These are phyloP conservation scores for Camarhynchus parvulus DNA, from an alignment of 2,113 vertebrate species.

Conservation along the genomic window DNA sequence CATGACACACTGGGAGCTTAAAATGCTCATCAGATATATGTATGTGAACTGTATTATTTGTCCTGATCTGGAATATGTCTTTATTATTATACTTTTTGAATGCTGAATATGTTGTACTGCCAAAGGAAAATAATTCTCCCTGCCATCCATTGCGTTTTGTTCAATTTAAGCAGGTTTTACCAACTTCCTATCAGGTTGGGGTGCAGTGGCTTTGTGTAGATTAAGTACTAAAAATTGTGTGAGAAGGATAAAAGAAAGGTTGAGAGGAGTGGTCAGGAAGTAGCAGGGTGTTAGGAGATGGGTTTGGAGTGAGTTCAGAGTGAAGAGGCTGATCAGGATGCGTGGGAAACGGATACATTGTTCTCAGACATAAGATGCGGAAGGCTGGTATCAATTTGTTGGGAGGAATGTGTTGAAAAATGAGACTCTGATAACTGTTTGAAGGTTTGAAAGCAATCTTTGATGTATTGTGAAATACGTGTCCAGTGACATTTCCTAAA, in stretches of 20 bases:
- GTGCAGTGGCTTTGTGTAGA: background rate
- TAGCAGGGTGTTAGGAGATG: background rate
- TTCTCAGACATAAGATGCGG: background rate
- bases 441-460: background rate
- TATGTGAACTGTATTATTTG: background rate
- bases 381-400: slow-evolving; percentile 33
- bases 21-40: background rate
- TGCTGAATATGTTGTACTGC: background rate
- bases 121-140: background rate
- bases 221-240: background rate
- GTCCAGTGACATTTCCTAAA: background rate
- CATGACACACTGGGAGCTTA: background rate
- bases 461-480: background rate
- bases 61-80: background rate
- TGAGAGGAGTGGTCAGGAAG: slow-evolving; percentile 8
- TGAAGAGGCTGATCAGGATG: background rate
- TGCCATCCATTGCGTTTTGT: background rate
- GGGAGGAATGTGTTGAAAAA: background rate
- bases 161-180: background rate
- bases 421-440: background rate
- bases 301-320: slow-evolving; percentile 25
- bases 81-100: background rate
- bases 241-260: background rate
- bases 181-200: background rate
- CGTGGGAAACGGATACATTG: background rate